A percentile compares a stretch with the other conserved stretches of the same genome.
Evolutionary conservation across 2,888 invertebrate species (phyloP).

Genomic region (Tenthredo distinguenda): DNA sequence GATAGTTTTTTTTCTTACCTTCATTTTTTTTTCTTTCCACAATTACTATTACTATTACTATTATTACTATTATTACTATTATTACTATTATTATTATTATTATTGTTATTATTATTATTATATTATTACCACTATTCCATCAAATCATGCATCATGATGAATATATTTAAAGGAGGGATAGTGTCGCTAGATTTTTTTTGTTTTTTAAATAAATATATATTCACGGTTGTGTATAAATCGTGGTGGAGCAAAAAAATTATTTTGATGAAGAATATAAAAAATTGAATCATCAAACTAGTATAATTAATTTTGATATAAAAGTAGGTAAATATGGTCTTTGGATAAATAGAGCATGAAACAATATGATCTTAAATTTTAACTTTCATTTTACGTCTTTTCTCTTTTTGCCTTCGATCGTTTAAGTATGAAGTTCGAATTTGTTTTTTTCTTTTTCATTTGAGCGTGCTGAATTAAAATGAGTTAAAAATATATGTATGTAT

Average conservation of each 20-base stretch:
- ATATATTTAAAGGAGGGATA: background rate
- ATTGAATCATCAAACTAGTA: conserved; percentile 23
- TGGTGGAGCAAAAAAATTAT: conserved; percentile 6
- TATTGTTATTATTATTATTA: background rate
- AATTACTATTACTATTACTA: background rate
- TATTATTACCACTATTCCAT: background rate
- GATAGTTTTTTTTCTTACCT: background rate
- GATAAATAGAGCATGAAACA: conserved; percentile 14
- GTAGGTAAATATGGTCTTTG: conserved; percentile 36
- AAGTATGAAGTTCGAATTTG: background rate
- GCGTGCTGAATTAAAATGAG: background rate
- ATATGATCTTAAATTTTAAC: background rate
- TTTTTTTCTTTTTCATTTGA: background rate
- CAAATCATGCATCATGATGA: conserved; percentile 9
- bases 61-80: background rate
- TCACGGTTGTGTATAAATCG: conserved; percentile 19
- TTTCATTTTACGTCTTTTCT: background rate
- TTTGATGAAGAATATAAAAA: conserved; percentile 8
- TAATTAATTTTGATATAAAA: conserved; percentile 43
- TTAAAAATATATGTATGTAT: background rate
- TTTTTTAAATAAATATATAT: conserved; percentile 17
- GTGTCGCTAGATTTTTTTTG: conserved; percentile 19
- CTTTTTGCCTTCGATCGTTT: background rate
- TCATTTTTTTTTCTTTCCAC: too few species aligned
- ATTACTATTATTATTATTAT: background rate